Percentiles rank a stretch among this genome's conserved stretches.
Evolutionary conservation across 2,888 invertebrate genomes (phyloP).

Genomic region (Stenodera caucasica): DNA sequence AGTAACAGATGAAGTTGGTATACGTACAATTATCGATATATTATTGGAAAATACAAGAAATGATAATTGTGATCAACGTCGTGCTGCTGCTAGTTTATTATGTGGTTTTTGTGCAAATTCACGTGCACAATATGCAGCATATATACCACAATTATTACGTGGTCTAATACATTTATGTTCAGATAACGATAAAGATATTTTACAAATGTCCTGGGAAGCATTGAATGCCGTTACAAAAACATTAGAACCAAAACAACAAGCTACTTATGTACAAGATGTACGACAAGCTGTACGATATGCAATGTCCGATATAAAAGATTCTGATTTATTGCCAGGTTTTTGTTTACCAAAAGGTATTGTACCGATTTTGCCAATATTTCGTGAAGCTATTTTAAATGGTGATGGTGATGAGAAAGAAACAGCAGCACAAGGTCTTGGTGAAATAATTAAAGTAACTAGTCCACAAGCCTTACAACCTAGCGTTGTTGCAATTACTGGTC

Average conservation of each 20-base stretch:
- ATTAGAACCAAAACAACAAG: constrained; percentile 80
- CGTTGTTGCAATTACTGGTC: constrained; percentile 96
- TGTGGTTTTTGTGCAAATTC: constrained; percentile 90
- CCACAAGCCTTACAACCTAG: constrained; percentile 90
- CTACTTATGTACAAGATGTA: constrained; percentile 85
- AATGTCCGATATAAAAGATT: constrained; percentile 78
- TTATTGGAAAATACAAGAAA: constrained; percentile 76
- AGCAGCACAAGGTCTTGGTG: constrained; percentile 84
- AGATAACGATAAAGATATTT: constrained; percentile 76
- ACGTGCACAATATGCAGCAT: constrained; percentile 82
- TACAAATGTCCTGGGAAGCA: constrained; percentile 90
- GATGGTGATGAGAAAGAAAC: constrained; percentile 94
- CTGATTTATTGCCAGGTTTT: constrained; percentile 85
- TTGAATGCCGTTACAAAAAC: constrained; percentile 87
- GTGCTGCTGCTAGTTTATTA: constrained; percentile 84
- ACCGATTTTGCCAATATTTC: constrained; percentile 91
- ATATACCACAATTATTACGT: constrained; percentile 84
- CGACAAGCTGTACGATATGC: constrained; percentile 92
- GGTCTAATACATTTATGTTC: constrained; percentile 85
- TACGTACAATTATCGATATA: constrained; percentile 84
- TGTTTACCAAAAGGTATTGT: constrained; percentile 86
- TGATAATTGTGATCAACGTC: constrained; percentile 65
- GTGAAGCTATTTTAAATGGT: constrained; percentile 95
- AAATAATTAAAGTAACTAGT: constrained; percentile 81
- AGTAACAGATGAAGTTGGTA: constrained; percentile 84